These are phyloP conservation scores for Champsocephalus esox DNA, from an alignment of 2,797 vertebrate species.

Conservation along the genomic window DNA sequence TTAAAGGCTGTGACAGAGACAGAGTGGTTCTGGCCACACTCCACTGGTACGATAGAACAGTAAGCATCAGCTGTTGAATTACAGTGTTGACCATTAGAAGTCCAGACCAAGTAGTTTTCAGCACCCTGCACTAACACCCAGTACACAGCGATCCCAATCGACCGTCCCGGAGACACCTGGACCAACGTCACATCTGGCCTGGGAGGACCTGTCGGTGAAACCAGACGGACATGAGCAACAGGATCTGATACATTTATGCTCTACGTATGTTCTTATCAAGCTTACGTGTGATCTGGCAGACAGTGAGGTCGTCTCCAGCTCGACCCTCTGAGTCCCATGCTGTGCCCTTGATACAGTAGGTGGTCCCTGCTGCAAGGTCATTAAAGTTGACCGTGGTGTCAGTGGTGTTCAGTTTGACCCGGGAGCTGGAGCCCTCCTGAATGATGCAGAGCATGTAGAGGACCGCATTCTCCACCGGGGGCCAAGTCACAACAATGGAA, in stretches of 20 bases:
- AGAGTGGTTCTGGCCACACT: conserved; percentile 86
- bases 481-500: conserved; percentile 88
- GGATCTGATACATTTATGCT: neutral
- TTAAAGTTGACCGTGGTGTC: conserved; percentile 80
- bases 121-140: conserved; percentile 86
- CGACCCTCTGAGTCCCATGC: conserved; percentile 88
- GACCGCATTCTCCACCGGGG: conserved; percentile 83
- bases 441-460: conserved; percentile 89
- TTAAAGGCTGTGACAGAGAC: conserved; percentile 87
- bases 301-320: conserved; percentile 87
- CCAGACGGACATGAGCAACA: neutral
- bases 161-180: conserved; percentile 72
- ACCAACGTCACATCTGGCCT: conserved; percentile 81
- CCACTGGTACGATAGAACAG: conserved; percentile 84
- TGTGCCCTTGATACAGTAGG: conserved; percentile 89
- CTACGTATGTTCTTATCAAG: neutral
- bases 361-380: conserved; percentile 86
- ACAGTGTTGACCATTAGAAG: conserved; percentile 83
- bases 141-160: conserved; percentile 78
- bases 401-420: conserved; percentile 87
- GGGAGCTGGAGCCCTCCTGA: conserved; percentile 83
- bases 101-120: conserved; percentile 78
- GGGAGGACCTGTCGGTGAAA: conserved; percentile 83
- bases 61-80: conserved; percentile 57
- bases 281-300: conserved; percentile 93